Evolutionary conservation across 1,140 invertebrate species (phyloP).

Genomic region (Neotoxoptera formosana): DNA sequence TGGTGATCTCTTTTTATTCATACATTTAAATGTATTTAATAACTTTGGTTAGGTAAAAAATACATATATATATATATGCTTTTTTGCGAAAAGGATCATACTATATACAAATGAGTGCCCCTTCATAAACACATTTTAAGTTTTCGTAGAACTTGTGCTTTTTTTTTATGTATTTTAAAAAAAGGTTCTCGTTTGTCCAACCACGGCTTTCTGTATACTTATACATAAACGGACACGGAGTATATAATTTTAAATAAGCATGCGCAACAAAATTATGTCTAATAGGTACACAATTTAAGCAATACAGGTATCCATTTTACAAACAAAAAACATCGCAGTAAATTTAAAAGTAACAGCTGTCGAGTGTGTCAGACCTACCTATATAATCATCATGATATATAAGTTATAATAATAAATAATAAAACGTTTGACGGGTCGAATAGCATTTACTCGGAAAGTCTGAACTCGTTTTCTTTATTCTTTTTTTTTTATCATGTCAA

Average conservation of each 20-base stretch:
- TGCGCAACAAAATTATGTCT: neutral
- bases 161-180: neutral
- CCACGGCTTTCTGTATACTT: neutral
- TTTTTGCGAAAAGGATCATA: neutral
- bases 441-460: neutral
- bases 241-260: neutral
- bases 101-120: neutral
- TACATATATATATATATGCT: too few species aligned
- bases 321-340: neutral
- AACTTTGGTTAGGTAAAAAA: too few species aligned
- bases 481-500: too few species aligned
- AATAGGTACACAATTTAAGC: neutral
- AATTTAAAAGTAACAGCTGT: neutral
- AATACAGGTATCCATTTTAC: neutral
- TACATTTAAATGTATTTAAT: neutral
- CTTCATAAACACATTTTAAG: neutral
- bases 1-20: neutral
- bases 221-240: neutral
- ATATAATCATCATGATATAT: neutral
- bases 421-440: neutral
- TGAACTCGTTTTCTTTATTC: too few species aligned
- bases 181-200: neutral
- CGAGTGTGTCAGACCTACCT: neutral
- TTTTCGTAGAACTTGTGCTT: neutral
- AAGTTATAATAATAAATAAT: neutral